phyloP scores from a whole-genome alignment of 2,797 vertebrate species.

The Eulemur coronatus region DNA sequence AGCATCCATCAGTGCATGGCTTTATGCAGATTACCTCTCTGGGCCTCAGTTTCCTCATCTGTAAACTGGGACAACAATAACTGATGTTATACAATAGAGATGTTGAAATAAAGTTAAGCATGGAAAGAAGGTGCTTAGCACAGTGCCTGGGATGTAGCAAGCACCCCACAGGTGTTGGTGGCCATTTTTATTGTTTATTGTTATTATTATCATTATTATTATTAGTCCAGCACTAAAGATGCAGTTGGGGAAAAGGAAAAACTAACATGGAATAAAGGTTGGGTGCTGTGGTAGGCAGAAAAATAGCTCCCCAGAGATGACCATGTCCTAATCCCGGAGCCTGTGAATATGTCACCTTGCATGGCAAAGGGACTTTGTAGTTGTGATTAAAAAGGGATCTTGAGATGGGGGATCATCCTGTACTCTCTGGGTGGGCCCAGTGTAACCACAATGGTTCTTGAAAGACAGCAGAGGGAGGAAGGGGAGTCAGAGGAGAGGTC shows the following conservation, averaged over 20 bases:
- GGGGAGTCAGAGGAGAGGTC: background rate
- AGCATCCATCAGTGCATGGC: background rate
- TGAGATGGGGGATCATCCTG: background rate
- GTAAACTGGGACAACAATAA: background rate
- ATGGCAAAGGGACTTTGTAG: background rate
- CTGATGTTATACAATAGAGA: background rate
- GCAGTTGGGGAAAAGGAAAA: background rate
- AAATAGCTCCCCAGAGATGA: background rate
- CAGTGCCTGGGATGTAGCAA: background rate
- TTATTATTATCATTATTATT: background rate
- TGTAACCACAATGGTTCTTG: background rate
- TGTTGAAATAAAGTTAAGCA: background rate
- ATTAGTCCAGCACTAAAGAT: background rate
- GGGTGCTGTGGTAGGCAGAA: background rate
- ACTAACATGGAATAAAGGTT: background rate
- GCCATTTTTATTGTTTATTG: background rate
- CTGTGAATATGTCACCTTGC: background rate
- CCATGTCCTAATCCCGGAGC: background rate
- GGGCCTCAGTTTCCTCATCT: background rate
- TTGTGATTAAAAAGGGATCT: background rate
- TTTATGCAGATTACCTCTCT: background rate
- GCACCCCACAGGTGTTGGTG: fast-evolving
- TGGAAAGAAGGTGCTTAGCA: background rate
- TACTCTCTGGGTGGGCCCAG: background rate
- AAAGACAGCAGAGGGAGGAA: background rate